Base-by-base conservation (phyloP, 2,888 invertebrate species). In the Alcis repandata region DNA sequence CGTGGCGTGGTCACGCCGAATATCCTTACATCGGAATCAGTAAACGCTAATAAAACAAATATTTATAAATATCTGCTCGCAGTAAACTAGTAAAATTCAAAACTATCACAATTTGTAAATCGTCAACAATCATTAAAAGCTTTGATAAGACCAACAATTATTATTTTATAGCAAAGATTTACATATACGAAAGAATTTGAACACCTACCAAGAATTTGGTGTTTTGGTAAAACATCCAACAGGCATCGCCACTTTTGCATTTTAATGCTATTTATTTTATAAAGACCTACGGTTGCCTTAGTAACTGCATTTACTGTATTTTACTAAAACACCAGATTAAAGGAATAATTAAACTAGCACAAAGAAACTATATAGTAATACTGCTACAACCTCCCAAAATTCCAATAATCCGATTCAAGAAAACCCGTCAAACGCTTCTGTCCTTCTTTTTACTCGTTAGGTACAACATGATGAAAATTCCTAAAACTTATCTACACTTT, bases 61-160 rank as follows among this genome's bases (percentile, higher is more conserved):
- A 65, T 68, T 66, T 57, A 63, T 69, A 69, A 68, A 69, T 60
- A 66, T 68, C 73, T 76, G 71, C 73, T 75, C 71, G 72, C 73
- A 63, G 68, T 78, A 75, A 76, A 76, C 76, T 75, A 72, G 70
- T 70, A 74, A 72, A 71, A 59, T 49, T 68, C 64, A 48, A 71
- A 73, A 72, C 71, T 82, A 82, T 82, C 80, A 82, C 80, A 82
- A 77, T 79, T 77, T 74, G 79, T 83, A 73, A 84, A 84, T 83
- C 74, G 73, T 89, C 82, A 92, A 92, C 91, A 88, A 89, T 90
- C 73, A 84, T 83, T 90, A 90, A 83, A 91, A 88, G 88, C 86
- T 91, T 90, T 87, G 76, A 87, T 80, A 86, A 85, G 83, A 80
- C 83, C 83, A 91, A 90, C 89, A 85, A 83, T 75, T 73, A 83